Percentiles rank a stretch among this genome's conserved stretches.
Evolutionary conservation across 1,140 invertebrate species (phyloP).

Genomic region (Procambarus virginalis): DNA sequence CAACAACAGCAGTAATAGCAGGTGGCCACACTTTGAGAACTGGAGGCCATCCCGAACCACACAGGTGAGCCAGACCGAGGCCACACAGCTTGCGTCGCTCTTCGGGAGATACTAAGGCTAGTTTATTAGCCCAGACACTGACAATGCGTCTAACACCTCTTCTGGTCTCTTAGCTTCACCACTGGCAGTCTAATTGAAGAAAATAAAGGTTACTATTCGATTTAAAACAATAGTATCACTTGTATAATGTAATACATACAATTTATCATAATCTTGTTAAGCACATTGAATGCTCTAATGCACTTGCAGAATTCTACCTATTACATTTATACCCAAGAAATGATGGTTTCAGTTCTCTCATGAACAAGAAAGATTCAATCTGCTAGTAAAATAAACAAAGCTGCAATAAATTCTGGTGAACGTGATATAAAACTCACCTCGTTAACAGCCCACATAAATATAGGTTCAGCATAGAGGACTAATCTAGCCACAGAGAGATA

Average conservation of each 20-base stretch:
- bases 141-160: constrained; percentile 82
- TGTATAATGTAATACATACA: no score
- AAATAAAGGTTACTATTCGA: background rate
- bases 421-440: constrained; percentile 20
- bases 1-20: constrained; percentile 84
- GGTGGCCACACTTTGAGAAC: constrained; percentile 82
- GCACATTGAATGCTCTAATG: no score
- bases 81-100: constrained; percentile 88
- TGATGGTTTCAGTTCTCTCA: no score
- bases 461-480: constrained; percentile 82
- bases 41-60: constrained; percentile 74
- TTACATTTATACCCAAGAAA: no score
- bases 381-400: no score
- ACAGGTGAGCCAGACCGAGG: constrained; percentile 86
- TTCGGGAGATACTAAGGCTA: constrained; percentile 84
- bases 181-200: constrained; percentile 41
- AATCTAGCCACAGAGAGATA: constrained; percentile 85
- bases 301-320: no score
- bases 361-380: no score
- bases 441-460: constrained; percentile 80
- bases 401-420: no score
- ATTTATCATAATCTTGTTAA: no score
- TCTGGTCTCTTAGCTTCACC: constrained; percentile 73
- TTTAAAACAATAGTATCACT: no score
- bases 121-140: constrained; percentile 85